Base-by-base conservation (phyloP, 2,113 vertebrate species). In the Emydura subglobosa region DNA sequence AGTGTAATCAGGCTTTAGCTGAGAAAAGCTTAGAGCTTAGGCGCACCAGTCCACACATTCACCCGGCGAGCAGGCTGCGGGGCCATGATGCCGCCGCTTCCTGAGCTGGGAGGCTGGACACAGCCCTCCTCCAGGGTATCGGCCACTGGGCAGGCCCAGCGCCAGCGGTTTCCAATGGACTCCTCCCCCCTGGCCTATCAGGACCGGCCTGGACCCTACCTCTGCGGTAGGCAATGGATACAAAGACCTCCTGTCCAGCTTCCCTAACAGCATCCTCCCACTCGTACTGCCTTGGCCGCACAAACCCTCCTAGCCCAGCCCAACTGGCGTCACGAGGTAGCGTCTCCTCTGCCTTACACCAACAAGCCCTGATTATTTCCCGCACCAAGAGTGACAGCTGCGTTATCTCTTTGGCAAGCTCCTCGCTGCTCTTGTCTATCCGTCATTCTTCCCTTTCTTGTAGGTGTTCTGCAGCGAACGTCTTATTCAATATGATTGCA, bases 11-110 rank as follows among this genome's bases (percentile, higher is more conserved):
- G 96, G 96, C 97, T 97, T 97, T 96, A 97, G 97, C 93, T 94
- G 94, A 97, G 96, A 96, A 97, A 97, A 97, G 97, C 97, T 96
- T 91, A 96, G 94, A 91, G 97, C 97, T 97, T 97, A 97, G 94
- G 6, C 7, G 96, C 96, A 96, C 96, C 94, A 97, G 93, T 96
- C 94, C 95, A 65, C 9, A 8, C 96, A 94, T 96, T 96, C 96
- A 96, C 85, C 90, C 90, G 96, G 95, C 79, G 83, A 1, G 10
- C 39, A 0, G 21, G 39, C 47, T 80, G 54, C 80, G 93, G 88
- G 95, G 87, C 90, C 53, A 83, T 90, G 85, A 0, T 2, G 27
- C 74, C 17, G 68, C 80, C 68, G 84, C 8, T 25, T 42, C 21
- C 39, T 76, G 72, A 76, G 21, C 10, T 42, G 72, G 10, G 39